These are phyloP conservation scores for Cirrhinus molitorella DNA, from an alignment of 2,797 vertebrate species.

Conservation along the genomic window DNA sequence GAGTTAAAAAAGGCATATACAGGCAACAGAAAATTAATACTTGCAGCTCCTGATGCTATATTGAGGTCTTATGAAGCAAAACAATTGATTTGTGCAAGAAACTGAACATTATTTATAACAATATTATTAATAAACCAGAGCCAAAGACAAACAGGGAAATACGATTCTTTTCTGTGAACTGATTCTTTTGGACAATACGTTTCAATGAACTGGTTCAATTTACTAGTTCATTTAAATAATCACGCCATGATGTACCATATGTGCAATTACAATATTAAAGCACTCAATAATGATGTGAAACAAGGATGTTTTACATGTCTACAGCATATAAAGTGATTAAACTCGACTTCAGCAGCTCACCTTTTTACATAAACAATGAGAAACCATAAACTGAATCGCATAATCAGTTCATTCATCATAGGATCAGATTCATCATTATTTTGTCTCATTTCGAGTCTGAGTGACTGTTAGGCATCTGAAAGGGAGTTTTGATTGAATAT, in stretches of 20 bases:
- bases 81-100: neutral
- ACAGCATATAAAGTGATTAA: too few species aligned
- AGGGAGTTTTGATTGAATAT: neutral
- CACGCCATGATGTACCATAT: too few species aligned
- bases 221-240: neutral
- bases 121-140: neutral
- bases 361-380: neutral
- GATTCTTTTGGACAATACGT: neutral
- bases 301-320: too few species aligned
- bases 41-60: neutral
- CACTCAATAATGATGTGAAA: too few species aligned
- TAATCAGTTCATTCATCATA: neutral
- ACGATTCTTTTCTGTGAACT: neutral
- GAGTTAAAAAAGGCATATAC: too few species aligned
- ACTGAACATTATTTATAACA: neutral
- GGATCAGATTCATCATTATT: neutral
- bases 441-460: neutral
- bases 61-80: neutral
- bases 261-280: too few species aligned
- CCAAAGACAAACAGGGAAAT: neutral
- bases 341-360: too few species aligned
- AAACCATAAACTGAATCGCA: too few species aligned
- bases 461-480: neutral
- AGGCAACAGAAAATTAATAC: neutral
- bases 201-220: neutral